phyloP scores from a whole-genome alignment of 2,888 invertebrate genomes.

The Orthosia incerta region DNA sequence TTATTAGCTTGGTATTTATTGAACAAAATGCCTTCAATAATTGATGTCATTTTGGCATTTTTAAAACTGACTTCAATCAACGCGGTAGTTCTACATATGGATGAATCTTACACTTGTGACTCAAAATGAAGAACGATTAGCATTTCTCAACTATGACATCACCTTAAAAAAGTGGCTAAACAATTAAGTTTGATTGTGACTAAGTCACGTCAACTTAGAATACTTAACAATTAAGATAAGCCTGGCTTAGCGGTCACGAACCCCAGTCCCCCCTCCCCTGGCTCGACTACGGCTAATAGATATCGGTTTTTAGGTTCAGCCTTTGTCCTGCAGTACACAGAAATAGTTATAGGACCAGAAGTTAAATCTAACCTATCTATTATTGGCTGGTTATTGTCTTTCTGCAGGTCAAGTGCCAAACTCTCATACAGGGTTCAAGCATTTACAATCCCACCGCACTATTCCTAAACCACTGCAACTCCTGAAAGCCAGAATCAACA shows the following conservation, averaged over 20 bases:
- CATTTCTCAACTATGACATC: slow-evolving; percentile 23
- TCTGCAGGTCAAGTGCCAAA: neutral
- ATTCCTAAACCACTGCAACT: no score
- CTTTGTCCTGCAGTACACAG: slow-evolving; percentile 2
- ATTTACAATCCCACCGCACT: no score
- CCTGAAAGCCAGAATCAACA: no score
- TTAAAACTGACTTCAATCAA: no score
- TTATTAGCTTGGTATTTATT: no score
- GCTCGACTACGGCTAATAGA: slow-evolving; percentile 18
- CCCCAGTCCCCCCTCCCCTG: slow-evolving; percentile 1
- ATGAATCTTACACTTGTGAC: neutral
- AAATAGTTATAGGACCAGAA: neutral
- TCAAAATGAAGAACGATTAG: neutral
- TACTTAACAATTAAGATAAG: slow-evolving; percentile 52
- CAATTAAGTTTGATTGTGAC: slow-evolving; percentile 34
- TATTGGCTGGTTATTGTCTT: neutral
- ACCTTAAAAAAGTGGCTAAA: slow-evolving; percentile 24
- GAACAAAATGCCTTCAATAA: no score
- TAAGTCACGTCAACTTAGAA: slow-evolving; percentile 17
- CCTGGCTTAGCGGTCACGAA: slow-evolving; percentile 52
- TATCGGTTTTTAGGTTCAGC: slow-evolving; percentile 29
- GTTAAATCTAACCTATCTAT: neutral
- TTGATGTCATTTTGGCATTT: no score
- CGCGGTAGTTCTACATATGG: no score
- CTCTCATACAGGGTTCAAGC: neutral